Percentiles rank a stretch among this genome's conserved stretches.
Conservation (phyloP, 1,140 invertebrate genomes). For the Pseudomyrmex pallidus region DNA sequence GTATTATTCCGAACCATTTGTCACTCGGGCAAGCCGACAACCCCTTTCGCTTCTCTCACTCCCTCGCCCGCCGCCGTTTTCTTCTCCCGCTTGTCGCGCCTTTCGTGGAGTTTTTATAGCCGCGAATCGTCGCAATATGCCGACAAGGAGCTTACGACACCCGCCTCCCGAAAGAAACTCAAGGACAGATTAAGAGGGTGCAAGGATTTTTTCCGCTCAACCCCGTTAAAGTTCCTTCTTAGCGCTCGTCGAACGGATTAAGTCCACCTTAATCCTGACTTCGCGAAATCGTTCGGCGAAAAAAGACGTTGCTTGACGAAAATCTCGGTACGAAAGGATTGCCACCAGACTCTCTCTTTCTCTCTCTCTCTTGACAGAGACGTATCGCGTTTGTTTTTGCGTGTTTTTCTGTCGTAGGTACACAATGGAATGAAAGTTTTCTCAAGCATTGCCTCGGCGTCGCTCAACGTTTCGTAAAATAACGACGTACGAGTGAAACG, state of each 20-base stretch:
- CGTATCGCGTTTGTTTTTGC: conserved; percentile 38
- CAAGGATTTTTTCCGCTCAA: conserved; percentile 67
- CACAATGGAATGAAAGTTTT: not conserved
- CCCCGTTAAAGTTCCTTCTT: conserved; percentile 7
- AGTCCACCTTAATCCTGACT: conserved; percentile 65
- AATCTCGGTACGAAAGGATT: conserved; percentile 2
- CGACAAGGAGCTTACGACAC: conserved; percentile 83
- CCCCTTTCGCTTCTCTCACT: conserved; percentile 82
- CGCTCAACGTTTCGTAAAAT: conserved; percentile 34
- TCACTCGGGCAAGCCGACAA: conserved; percentile 81
- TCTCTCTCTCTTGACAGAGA: conserved; percentile 50
- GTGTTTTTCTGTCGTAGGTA: not conserved
- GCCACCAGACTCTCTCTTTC: not conserved
- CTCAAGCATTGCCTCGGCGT: not conserved
- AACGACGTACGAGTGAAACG: conserved; percentile 22
- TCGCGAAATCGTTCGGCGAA: conserved; percentile 42
- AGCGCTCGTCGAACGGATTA: conserved; percentile 77
- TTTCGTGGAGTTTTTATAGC: conserved; percentile 82
- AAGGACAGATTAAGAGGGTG: conserved; percentile 83
- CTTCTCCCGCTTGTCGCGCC: conserved; percentile 44
- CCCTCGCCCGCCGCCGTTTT: conserved; percentile 49
- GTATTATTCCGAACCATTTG: conserved; percentile 86
- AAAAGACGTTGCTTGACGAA: conserved; percentile 7
- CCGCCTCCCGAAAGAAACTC: conserved; percentile 69
- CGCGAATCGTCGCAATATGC: conserved; percentile 85